Conservation (phyloP, 2,113 vertebrate genomes). For the Siniperca chuatsi region DNA sequence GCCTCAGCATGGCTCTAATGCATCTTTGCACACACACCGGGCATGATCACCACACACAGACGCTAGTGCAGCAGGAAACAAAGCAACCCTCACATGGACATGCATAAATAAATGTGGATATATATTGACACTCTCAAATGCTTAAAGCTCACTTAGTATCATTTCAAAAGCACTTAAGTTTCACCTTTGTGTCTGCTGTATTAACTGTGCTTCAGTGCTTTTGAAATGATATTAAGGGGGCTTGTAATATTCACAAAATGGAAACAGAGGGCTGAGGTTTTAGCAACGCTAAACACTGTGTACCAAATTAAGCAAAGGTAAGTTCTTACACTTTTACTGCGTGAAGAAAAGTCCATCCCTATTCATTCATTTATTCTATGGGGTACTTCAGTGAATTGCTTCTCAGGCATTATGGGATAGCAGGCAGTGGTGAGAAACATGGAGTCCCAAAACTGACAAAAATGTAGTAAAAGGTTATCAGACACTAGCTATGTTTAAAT, state of each 20-base stretch:
- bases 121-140: neutral
- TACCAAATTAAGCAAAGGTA: neutral
- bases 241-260: neutral
- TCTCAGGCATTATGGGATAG: too few relatives aligned
- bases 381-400: too few relatives aligned
- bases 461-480: too few relatives aligned
- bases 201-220: neutral
- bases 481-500: too few relatives aligned
- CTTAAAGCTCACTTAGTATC: neutral
- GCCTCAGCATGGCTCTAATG: conserved; percentile 45
- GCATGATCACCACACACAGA: neutral
- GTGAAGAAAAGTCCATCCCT: too few relatives aligned
- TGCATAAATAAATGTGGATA: neutral
- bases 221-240: neutral
- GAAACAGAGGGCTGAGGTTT: neutral
- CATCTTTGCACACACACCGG: conserved; percentile 1
- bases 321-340: too few relatives aligned
- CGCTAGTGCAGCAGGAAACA: neutral
- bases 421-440: neutral
- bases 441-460: neutral
- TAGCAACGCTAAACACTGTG: neutral
- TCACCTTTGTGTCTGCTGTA: neutral
- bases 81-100: neutral
- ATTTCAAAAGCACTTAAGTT: neutral
- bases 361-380: neutral